A percentile compares a stretch with the other conserved stretches of the same genome.
Evolutionary conservation across 1,140 invertebrate species (phyloP).

Genomic region (Apis cerana): DNA sequence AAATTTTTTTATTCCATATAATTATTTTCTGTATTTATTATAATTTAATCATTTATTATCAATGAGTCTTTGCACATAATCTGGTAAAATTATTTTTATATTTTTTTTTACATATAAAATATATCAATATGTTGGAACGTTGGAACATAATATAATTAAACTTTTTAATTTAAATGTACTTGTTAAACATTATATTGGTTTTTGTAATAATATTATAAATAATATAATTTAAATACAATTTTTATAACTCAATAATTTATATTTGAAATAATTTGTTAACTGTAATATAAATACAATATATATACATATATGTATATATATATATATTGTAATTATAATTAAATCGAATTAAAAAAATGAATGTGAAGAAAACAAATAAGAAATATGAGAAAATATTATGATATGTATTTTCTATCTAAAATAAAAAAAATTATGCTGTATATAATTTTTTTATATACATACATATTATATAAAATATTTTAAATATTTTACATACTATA

Average conservation of each 20-base stretch:
- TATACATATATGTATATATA: too few relatives aligned
- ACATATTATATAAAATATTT: neutral
- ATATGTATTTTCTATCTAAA: constrained; percentile 11
- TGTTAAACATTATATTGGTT: neutral
- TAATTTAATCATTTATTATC: neutral
- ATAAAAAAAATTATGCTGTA: constrained; percentile 24
- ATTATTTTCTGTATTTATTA: neutral
- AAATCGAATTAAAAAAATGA: neutral
- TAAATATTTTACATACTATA: neutral
- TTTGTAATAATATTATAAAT: neutral
- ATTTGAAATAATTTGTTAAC: neutral
- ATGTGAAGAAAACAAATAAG: neutral
- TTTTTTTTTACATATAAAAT: neutral
- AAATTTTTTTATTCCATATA: too few relatives aligned
- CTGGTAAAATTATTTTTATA: neutral
- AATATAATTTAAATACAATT: neutral
- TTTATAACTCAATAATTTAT: neutral
- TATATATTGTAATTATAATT: neutral
- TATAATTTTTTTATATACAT: constrained; percentile 3
- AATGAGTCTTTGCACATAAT: neutral
- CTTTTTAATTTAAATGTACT: neutral
- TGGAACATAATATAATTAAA: neutral
- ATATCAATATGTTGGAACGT: neutral
- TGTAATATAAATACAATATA: too few relatives aligned
- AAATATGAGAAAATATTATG: constrained; percentile 1